These are phyloP conservation scores for Hetaerina titia DNA, from an alignment of 2,888 invertebrate genomes.

Conservation along the genomic window DNA sequence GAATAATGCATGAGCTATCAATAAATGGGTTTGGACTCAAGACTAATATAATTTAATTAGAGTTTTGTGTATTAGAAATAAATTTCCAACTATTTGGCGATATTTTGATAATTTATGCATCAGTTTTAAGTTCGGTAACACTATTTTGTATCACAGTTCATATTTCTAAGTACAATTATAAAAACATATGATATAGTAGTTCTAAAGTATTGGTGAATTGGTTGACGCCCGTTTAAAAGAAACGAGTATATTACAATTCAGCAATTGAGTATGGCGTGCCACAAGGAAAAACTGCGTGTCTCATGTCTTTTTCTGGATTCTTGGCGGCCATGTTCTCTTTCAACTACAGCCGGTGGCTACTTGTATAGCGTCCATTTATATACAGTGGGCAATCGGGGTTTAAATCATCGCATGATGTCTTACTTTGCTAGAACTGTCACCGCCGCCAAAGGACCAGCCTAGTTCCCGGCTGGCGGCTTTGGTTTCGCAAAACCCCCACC, in stretches of 20 bases:
- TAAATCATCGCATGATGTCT: conserved; percentile 39
- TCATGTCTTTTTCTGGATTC: conserved; percentile 29
- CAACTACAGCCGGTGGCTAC: conserved; percentile 14
- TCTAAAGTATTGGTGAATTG: no score
- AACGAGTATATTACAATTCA: background rate
- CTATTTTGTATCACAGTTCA: no score
- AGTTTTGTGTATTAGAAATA: no score
- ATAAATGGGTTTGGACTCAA: no score
- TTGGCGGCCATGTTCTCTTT: background rate
- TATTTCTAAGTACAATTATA: no score
- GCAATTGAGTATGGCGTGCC: background rate
- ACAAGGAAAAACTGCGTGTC: background rate
- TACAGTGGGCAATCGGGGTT: conserved; percentile 30
- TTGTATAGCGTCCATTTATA: conserved; percentile 27
- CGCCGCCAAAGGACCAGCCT: conserved; percentile 39
- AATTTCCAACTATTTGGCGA: no score
- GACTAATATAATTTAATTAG: no score
- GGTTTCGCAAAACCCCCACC: background rate
- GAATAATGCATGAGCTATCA: no score
- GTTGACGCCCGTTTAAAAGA: no score
- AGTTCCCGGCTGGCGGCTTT: conserved; percentile 35
- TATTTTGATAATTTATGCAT: no score
- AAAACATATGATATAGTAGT: no score
- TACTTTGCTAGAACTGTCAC: conserved; percentile 39
- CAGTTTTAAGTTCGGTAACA: no score